Conservation (phyloP, 2,888 invertebrate species). For the Drosophila hamatofila region DNA sequence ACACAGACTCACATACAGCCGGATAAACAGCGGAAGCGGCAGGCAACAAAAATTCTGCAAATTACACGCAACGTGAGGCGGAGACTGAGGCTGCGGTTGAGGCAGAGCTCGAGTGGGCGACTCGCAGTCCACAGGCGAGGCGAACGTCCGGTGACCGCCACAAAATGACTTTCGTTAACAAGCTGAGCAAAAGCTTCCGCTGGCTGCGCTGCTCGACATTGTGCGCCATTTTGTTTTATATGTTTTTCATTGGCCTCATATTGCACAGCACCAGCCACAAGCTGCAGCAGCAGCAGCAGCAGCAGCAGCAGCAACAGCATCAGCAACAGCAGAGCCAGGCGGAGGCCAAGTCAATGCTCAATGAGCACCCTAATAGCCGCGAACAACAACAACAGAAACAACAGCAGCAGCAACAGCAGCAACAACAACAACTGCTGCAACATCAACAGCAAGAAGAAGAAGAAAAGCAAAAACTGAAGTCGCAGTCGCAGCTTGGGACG, state of each 20-base stretch:
- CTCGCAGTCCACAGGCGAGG: conserved; percentile 15
- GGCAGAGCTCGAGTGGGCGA: conserved; percentile 22
- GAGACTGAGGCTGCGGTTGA: conserved; percentile 31
- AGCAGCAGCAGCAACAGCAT: conserved; percentile 42
- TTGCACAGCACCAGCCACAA: conserved; percentile 86
- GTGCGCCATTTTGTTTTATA: conserved; percentile 87
- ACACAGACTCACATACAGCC: background rate
- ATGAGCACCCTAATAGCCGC: conserved; percentile 48
- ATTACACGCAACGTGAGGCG: conserved; percentile 67
- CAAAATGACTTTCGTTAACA: conserved; percentile 83
- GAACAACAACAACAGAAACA: conserved; percentile 47
- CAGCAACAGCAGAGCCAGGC: conserved; percentile 21
- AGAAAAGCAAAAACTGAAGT: conserved; percentile 24
- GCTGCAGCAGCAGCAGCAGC: conserved; percentile 71
- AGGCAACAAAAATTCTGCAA: conserved; percentile 53
- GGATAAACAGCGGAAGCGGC: conserved; percentile 40
- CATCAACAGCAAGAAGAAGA: conserved; percentile 30
- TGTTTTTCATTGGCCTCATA: conserved; percentile 86
- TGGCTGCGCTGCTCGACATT: conserved; percentile 86
- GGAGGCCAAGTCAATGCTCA: conserved; percentile 52
- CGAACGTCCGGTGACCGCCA: conserved; percentile 46
- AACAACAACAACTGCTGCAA: background rate
- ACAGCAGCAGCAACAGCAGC: background rate
- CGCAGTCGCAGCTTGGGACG: conserved; percentile 39
- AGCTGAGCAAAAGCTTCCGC: conserved; percentile 82